Evolutionary conservation across 2,797 vertebrate genomes (phyloP), one percentile per base, ranked within the genome.

Genomic region (Caiman crocodilus): DNA sequence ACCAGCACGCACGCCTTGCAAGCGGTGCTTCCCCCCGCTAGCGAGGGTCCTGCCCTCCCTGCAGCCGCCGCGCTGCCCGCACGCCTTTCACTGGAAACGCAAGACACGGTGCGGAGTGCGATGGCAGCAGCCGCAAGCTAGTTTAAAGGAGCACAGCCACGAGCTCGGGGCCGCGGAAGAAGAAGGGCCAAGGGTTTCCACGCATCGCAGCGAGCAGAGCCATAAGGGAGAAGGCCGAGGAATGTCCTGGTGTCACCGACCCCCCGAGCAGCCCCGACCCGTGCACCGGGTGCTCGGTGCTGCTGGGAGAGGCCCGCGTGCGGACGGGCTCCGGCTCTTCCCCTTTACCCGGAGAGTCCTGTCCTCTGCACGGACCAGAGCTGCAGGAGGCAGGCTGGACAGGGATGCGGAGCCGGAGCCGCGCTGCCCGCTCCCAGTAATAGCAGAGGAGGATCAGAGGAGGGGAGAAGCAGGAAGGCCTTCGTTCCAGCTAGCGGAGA

Each of bases 21-120:
- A 50, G 42, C 42, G 10, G 42, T 3, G 42, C 42, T 11, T 50
- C 42, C 23, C 23, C 16, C 14, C 26, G 7, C 13, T 3, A 73
- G 3, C 12, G 11, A 20, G 10, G 18, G 3, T 13, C 14, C 16
- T 4, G 7, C 16, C 18, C 11, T 18, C 5, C 3, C 7, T 11
- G 42, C 42, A 50, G 42, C 69, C 69, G 2, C 4, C 3, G 6
- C 8, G 14, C 15, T 8, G 16, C 21, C 23, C 10, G 14, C 69
- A 15, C 7, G 35, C 23, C 35, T 50, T 50, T 50, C 9, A 25
- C 26, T 25, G 5, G 23, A 35, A 14, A 15, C 50, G 10, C 23
- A 26, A 16, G 50, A 25, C 32, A 23, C 69, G 25, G 8, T 15
- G 69, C 15, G 7, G 26, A 50, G 69, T 14, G 35, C 69, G 50